Evolutionary conservation across 2,113 vertebrate genomes (phyloP), one percentile per base, ranked within the genome.

Genomic region (Hydrochoerus hydrochaeris): DNA sequence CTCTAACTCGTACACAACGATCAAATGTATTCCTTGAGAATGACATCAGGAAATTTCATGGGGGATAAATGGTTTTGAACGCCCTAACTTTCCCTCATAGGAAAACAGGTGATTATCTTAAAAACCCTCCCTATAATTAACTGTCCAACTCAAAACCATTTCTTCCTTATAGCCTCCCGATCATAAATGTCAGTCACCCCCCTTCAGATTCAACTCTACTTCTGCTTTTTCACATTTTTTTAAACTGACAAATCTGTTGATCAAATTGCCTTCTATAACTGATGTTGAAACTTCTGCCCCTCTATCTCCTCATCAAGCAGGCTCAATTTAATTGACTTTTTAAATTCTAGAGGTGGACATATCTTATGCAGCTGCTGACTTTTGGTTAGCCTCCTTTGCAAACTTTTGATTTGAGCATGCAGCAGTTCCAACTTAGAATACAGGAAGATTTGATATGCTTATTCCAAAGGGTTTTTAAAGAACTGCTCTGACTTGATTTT

Each of bases 401-500:
- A 88, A 87, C 5, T 71, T 90, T 80, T 75, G 26, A 87, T 78
- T 95, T 20, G 85, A 85, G 28, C 57, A 60, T 35, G 57, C n/a
- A 88, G 41, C 12, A 58, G 63, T 26, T 60, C n/a, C 78, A 91
- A 49, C 20, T 85, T 38, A 92, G 4, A 92, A 5, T 81, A 58
- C 49, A 77, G 69, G 83, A 93, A 87, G 62, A 78, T 52, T 65
- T 95, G 63, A 85, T 78, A 19, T 49, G 46, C 58, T 91, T 87
- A 10, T 69, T 44, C 16, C 46, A 84, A 80, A 20, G 6, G 7
- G 5, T 11, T 94, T 94, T 92, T 19, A 62, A 81, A 38, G 67
- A 86, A 32, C 30, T 65, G 46, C 65, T 83, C 16, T 94, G 82
- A 91, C 65, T 95, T 84, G 44, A 84, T 84, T 97, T 95, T 57